Evolutionary conservation across 2,113 vertebrate genomes (phyloP), one percentile per base, ranked within the genome.

Genomic region (Poicephalus meyeri): DNA sequence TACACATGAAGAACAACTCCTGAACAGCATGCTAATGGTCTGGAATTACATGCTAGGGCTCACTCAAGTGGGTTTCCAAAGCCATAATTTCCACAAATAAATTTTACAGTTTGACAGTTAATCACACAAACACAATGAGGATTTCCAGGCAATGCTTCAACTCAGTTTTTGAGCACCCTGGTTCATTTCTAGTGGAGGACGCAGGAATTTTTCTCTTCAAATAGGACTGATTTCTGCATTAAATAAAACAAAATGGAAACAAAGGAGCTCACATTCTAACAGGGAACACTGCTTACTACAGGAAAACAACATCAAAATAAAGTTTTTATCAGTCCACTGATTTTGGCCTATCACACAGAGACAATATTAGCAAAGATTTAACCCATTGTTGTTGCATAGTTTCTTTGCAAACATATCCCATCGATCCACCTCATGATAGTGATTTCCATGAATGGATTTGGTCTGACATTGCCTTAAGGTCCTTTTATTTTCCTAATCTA

Each of bases 31-130:
- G 95, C 5, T 64, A 95, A 95, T 77, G 85, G 92, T 96, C 96
- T 97, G 93, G 89, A 93, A 97, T 98, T 97, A 93, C 92, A 97
- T 91, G 94, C 90, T 95, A 96, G 86, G 89, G 85, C 97, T 98
- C 95, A 97, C 96, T 95, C 53, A 91, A 97, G 84, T 83, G 85
- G 86, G 35, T 96, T 97, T 96, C 92, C 72, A 93, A 37, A 84
- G 91, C 35, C 86, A 39, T 23, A 31, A 86, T 83, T 93, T 80
- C 96, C 95, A 95, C 89, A 92, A 95, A 97, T 84, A 47, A 66
- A 96, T 95, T 92, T 72, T 44, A 63, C 71, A 81, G 50, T 91
- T 70, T 97, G 96, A 97, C 80, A 96, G 46, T 94, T 96, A 77
- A 96, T 91, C 88, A 96, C 70, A 91, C 42, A 89, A 94, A 86